Base-by-base conservation (phyloP, 2,113 vertebrate genomes). In the Boleophthalmus pectinirostris region DNA sequence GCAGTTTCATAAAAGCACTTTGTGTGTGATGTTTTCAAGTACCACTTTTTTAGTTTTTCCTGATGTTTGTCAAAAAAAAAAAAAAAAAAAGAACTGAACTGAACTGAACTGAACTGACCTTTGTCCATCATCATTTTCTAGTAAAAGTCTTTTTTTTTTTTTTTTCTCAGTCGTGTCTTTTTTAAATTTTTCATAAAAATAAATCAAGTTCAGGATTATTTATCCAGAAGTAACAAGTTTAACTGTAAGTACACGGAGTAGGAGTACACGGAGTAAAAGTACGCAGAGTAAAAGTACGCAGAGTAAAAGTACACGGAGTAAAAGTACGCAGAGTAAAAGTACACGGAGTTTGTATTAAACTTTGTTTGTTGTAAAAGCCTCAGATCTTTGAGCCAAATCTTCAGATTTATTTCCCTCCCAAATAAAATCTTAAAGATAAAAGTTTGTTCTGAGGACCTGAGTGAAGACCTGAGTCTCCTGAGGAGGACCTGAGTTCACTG, bases 1-100 rank as follows among this genome's bases (percentile, higher is more conserved):
- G 91, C 87, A 89, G 89, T 87, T 82, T 82, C 87, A 74, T 82
- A 43, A 43, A 75, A 38, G 68, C 87, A 86, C 79, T 88, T 82
- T 78, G 78, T 86, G 73, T 83, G 79, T 87, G 85, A 86, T 87
- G 81, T 90, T 92, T 88, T 90, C 85, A 35, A 90, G 83, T 89
- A 89, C 89, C 88, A 78, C 88, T 74, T 82, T 43, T 84, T 87
- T 80, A 85, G 83, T 87, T 90, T 85, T 43, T 78, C 63, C 78
- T 81, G 83, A 61, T 33, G 49, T 78, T 82, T 63, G 74, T 74
- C 74, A 78, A 74, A 77, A 63, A 70, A 20, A 70, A n/a, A n/a
- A n/a, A n/a, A n/a, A n/a, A n/a, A n/a, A n/a, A n/a, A n/a, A n/a
- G 79, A 87, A 85, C 78, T 73, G 86, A 77, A 77, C 80, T 82